These are phyloP conservation scores for Leptodactylus fuscus DNA, from an alignment of 2,113 vertebrate species.

Conservation along the genomic window DNA sequence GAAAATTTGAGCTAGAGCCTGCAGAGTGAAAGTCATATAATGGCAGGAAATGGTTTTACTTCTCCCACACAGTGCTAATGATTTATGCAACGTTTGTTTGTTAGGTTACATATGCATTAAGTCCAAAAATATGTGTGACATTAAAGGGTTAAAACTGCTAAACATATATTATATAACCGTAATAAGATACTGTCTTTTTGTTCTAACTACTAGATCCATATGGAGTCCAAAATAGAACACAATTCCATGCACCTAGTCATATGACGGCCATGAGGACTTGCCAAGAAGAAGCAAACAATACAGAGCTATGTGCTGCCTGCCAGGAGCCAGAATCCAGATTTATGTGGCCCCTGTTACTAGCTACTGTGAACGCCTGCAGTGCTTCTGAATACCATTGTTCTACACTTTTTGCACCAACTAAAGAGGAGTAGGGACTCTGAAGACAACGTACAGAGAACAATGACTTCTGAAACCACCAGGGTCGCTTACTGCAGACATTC, in stretches of 20 bases:
- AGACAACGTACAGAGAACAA: slow-evolving; percentile 4
- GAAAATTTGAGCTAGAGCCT: too few species aligned
- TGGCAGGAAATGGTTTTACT: too few species aligned
- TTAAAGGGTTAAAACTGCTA: neutral
- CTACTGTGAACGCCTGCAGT: neutral
- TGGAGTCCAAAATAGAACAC: slow-evolving; percentile 19
- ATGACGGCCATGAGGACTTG: neutral
- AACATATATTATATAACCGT: neutral
- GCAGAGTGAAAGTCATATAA: too few species aligned
- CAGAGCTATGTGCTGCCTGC: neutral
- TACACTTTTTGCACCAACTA: neutral
- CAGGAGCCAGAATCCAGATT: slow-evolving; percentile 4
- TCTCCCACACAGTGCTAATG: too few species aligned
- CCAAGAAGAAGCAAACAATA: slow-evolving; percentile 37
- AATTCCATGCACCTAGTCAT: slow-evolving; percentile 3
- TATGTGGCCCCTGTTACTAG: neutral
- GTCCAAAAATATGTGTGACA: neutral
- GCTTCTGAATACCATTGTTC: neutral
- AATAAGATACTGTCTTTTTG: neutral
- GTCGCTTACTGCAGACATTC: neutral
- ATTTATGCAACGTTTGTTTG: too few species aligned
- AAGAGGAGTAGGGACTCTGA: neutral
- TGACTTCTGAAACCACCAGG: neutral
- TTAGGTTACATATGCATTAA: too few species aligned
- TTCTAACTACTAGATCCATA: neutral